Evolutionary conservation across 2,888 invertebrate genomes (phyloP).

Genomic region (Nasonovia ribisnigri): DNA sequence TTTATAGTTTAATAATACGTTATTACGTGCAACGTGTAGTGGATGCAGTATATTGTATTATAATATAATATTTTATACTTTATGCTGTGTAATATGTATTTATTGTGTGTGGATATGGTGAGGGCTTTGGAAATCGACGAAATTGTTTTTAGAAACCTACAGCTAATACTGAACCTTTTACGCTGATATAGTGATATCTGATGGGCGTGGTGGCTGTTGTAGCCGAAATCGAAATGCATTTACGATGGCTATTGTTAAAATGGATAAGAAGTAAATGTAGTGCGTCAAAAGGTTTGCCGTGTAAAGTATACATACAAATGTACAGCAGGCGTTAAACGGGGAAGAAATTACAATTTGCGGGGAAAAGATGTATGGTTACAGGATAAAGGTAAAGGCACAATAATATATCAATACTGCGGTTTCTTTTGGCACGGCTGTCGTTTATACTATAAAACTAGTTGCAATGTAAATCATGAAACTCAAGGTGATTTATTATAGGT

Average conservation of each 20-base stretch:
- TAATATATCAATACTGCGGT: conserved; percentile 6
- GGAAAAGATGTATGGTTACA: background rate
- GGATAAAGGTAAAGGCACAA: conserved; percentile 1
- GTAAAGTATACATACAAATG: conserved; percentile 1
- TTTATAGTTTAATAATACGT: background rate
- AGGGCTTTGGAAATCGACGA: background rate
- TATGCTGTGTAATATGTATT: background rate
- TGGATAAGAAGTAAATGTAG: conserved; percentile 18
- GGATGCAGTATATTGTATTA: background rate
- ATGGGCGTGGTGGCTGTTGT: background rate
- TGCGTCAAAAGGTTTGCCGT: background rate
- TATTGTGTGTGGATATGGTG: background rate
- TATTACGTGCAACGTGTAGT: background rate
- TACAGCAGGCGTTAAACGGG: background rate
- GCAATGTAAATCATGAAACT: conserved; percentile 22
- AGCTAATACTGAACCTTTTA: background rate
- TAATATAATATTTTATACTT: background rate
- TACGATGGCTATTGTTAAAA: background rate
- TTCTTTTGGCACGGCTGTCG: conserved; percentile 4
- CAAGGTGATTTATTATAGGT: background rate
- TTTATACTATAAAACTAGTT: background rate
- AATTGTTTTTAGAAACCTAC: background rate
- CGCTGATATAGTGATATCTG: background rate
- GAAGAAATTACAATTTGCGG: conserved; percentile 7
- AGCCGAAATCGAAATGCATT: background rate